These are phyloP conservation scores for Mareca strepera DNA, from an alignment of 2,797 vertebrate genomes.

Conservation along the genomic window DNA sequence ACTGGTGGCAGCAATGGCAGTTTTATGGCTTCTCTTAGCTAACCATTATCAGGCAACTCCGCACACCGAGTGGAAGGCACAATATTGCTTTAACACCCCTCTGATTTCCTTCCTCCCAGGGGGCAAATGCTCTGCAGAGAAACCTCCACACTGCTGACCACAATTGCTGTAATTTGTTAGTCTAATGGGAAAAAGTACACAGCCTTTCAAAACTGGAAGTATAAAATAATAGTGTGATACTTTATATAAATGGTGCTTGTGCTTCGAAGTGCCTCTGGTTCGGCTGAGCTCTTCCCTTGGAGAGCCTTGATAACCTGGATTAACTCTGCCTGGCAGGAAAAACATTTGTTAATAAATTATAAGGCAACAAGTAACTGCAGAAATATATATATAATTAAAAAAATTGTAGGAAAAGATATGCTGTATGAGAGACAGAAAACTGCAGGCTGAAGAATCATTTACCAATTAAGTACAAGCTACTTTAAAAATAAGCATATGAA, in stretches of 20 bases:
- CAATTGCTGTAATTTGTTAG: slow-evolving; percentile 77
- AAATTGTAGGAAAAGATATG: not conserved
- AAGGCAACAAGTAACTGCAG: not conserved
- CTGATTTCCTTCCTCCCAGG: slow-evolving; percentile 72
- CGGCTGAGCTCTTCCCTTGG: slow-evolving; percentile 47
- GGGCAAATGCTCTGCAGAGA: slow-evolving; percentile 60
- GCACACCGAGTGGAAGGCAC: slow-evolving; percentile 14
- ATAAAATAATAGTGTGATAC: slow-evolving; percentile 67
- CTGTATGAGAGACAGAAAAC: not conserved
- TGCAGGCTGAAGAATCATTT: not conserved
- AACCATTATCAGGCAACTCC: slow-evolving; percentile 44
- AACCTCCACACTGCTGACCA: slow-evolving; percentile 70
- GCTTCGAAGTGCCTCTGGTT: slow-evolving; percentile 46
- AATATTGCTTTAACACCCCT: slow-evolving; percentile 72
- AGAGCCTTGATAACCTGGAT: slow-evolving; percentile 56
- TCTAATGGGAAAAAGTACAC: slow-evolving; percentile 70
- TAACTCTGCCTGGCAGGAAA: slow-evolving; percentile 52
- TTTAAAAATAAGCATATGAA: not conserved
- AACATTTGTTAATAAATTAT: slow-evolving; percentile 64
- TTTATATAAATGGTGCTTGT: slow-evolving; percentile 57
- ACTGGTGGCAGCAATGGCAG: slow-evolving; percentile 43
- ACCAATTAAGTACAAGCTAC: not conserved
- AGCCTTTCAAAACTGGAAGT: slow-evolving; percentile 57
- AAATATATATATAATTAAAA: not conserved
- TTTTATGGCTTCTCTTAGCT: slow-evolving; percentile 49